Conservation (phyloP, 2,113 vertebrate species). For the Ranitomeya variabilis region DNA sequence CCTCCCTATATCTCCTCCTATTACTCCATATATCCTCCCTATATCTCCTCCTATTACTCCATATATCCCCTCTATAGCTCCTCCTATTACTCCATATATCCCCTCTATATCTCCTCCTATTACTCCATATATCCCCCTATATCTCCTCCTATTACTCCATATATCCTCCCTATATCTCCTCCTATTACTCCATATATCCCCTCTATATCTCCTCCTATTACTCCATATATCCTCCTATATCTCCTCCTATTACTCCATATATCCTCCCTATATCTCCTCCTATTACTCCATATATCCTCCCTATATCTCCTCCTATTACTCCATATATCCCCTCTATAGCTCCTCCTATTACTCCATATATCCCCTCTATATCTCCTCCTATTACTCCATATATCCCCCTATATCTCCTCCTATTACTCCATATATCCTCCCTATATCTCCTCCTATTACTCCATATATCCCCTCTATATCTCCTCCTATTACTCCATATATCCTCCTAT, state of each 20-base stretch:
- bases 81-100: background rate
- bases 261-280: background rate
- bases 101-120: too few species aligned
- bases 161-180: too few species aligned
- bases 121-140: too few species aligned
- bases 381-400: too few species aligned
- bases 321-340: background rate
- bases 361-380: too few species aligned
- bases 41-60: slow-evolving; percentile 43
- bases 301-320: slow-evolving; percentile 26
- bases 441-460: too few species aligned
- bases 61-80: slow-evolving; percentile 20
- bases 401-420: too few species aligned
- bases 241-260: slow-evolving; percentile 16
- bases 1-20: background rate
- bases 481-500: too few species aligned
- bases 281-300: background rate
- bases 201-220: background rate
- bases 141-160: too few species aligned
- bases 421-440: too few species aligned
- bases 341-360: background rate
- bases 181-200: too few species aligned
- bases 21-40: slow-evolving; percentile 18
- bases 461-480: too few species aligned
- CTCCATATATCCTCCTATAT: background rate